Evolutionary conservation across 2,797 vertebrate genomes (phyloP), one percentile per base, ranked within the genome.

Genomic region (Botia almorhae): DNA sequence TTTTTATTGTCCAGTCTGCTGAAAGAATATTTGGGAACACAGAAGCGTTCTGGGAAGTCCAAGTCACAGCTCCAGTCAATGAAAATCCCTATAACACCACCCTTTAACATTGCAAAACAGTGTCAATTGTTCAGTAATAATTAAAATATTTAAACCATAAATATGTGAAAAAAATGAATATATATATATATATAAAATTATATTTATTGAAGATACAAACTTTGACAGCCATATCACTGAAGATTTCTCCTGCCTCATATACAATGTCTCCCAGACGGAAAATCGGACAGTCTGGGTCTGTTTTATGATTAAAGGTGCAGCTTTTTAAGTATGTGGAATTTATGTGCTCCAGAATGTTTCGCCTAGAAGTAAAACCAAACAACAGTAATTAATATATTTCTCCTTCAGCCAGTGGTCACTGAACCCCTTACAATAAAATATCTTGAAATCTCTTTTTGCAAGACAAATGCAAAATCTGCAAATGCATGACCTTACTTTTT

Each of bases 71-170:
- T 53, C 51, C 51, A 53, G 51, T 53, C 92, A 84, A 96, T 91
- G 84, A 94, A 93, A 82, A 96, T 89, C 0, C 92, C 94, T 90
- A 96, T 94, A 85, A 95, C 93, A 23, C 94, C 94, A 26, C 95
- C 95, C 94, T 95, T 55, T 21, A 89, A 74, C n/a, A 79, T 50
- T 29, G 7, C 77, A 80, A 70, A 46, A 69, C 17, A 77, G 2
- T n/a, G 12, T 64, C 50, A 56, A 3, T 26, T n/a, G 39, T 8
- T 7, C 17, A 21, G 29, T 26, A 51, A 68, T 33, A 56, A 77
- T 36, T 2, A 19, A 8, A 61, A 73, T 43, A 11, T 14, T 33
- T 4, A 50, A 63, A 67, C 3, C n/a, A 33, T 61, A 64, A 33
- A 63, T 33, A 33, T 29, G 14, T 36, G 3, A 23, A 58, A 1